A percentile compares a stretch with the other conserved stretches of the same genome.
These are phyloP conservation scores for Hyposmocoma kahamanoa DNA, from an alignment of 1,140 invertebrate species.

Conservation along the genomic window DNA sequence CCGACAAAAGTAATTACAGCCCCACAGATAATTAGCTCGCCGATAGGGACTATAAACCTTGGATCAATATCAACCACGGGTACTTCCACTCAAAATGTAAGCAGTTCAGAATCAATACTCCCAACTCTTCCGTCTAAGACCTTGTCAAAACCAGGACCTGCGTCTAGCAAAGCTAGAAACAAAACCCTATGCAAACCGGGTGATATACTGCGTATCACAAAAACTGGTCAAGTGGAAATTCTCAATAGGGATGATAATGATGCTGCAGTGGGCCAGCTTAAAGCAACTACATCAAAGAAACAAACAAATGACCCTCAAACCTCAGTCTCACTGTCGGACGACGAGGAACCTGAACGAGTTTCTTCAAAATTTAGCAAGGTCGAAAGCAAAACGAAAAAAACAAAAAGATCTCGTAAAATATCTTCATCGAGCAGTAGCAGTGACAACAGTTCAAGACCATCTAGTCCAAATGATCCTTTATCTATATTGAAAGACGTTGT, in stretches of 20 bases:
- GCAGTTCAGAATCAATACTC: too few relatives aligned
- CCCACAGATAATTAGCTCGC: too few relatives aligned
- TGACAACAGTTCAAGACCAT: neutral
- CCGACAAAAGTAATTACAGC: too few relatives aligned
- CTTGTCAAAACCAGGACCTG: too few relatives aligned
- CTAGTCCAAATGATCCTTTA: constrained; percentile 19
- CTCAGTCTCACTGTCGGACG: neutral
- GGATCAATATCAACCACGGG: too few relatives aligned
- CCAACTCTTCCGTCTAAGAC: too few relatives aligned
- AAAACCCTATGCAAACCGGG: constrained; percentile 18
- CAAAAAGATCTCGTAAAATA: neutral
- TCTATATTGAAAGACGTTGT: constrained; percentile 38
- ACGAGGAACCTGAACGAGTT: neutral
- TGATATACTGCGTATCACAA: constrained; percentile 18
- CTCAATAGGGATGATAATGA: constrained; percentile 4
- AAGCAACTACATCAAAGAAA: neutral
- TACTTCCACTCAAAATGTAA: too few relatives aligned
- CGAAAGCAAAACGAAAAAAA: neutral
- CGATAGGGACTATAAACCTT: too few relatives aligned
- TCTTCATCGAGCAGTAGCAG: constrained; percentile 1
- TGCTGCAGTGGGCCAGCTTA: neutral
- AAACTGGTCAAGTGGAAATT: constrained; percentile 12
- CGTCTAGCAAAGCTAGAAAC: too few relatives aligned
- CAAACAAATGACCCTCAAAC: neutral
- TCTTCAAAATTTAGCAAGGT: neutral